Conservation (phyloP, 2,797 vertebrate species). For the Brachyalestes nurse region DNA sequence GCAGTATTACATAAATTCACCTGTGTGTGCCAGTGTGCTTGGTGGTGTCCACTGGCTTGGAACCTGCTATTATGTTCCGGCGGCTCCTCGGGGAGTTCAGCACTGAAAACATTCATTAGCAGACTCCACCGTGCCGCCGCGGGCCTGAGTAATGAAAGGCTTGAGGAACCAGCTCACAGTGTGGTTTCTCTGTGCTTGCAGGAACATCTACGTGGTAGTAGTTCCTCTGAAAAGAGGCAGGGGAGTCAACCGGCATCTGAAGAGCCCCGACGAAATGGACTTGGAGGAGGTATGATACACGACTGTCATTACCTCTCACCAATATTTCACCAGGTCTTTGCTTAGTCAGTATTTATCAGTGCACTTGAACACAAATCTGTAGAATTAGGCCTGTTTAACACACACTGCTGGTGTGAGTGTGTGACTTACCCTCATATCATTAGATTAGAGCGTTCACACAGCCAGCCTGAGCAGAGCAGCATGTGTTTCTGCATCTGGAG, state of each 20-base stretch:
- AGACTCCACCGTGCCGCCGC: conserved; percentile 6
- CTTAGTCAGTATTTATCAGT: no score
- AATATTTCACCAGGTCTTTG: neutral
- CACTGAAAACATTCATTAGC: conserved; percentile 49
- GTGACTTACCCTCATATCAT: no score
- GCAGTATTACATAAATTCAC: conserved; percentile 29
- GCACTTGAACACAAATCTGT: no score
- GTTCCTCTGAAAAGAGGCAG: conserved; percentile 88
- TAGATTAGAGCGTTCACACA: no score
- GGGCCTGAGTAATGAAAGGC: conserved; percentile 39
- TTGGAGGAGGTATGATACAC: conserved; percentile 89
- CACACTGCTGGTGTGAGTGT: no score
- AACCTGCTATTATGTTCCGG: conserved; percentile 32
- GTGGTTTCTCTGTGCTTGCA: conserved; percentile 65
- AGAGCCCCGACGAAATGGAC: conserved; percentile 97
- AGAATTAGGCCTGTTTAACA: no score
- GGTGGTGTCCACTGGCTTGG: neutral
- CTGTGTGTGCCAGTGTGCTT: conserved; percentile 18
- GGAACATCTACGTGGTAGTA: conserved; percentile 95
- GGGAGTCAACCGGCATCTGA: conserved; percentile 85
- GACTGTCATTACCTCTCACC: neutral
- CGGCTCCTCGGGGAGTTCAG: conserved; percentile 30
- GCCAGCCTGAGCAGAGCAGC: no score
- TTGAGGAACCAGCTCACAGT: conserved; percentile 30
- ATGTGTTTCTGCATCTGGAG: no score